Conservation (phyloP, 2,797 vertebrate genomes). For the Eurystomus glaucurus region DNA sequence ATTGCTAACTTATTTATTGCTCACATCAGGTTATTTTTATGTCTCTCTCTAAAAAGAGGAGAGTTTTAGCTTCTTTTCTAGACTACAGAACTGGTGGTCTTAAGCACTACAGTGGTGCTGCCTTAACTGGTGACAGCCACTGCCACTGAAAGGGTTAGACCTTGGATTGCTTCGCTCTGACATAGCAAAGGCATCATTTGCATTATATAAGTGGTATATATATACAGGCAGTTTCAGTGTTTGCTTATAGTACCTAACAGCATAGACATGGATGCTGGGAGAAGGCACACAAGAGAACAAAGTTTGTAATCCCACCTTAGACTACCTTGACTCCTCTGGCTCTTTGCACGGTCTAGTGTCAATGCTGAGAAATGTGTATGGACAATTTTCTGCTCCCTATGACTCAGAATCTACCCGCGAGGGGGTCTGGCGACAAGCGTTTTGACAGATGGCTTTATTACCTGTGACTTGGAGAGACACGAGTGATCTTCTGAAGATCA, state of each 20-base stretch:
- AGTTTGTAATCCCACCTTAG: background rate
- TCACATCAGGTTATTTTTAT: background rate
- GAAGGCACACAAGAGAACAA: fast-evolving
- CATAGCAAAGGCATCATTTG: fast-evolving
- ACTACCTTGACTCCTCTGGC: background rate
- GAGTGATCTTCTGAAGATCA: conserved; percentile 25
- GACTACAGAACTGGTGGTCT: background rate
- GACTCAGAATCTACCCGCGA: background rate
- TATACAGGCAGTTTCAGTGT: background rate
- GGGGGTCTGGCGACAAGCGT: background rate
- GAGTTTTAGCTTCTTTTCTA: background rate
- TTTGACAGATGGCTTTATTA: conserved; percentile 33
- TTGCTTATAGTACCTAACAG: fast-evolving
- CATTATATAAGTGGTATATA: background rate
- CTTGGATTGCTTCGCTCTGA: background rate
- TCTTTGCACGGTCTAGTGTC: background rate
- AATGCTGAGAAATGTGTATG: background rate
- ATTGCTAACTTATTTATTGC: background rate
- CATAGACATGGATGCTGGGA: fast-evolving
- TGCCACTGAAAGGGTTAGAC: background rate
- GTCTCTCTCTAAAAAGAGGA: background rate
- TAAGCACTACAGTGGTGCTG: background rate
- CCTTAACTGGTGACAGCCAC: background rate
- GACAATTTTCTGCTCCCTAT: background rate
- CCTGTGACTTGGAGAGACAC: conserved; percentile 2